A percentile compares a stretch with the other conserved stretches of the same genome.
These are phyloP conservation scores for Lagocephalus sceleratus DNA, from an alignment of 2,797 vertebrate species.

Conservation along the genomic window DNA sequence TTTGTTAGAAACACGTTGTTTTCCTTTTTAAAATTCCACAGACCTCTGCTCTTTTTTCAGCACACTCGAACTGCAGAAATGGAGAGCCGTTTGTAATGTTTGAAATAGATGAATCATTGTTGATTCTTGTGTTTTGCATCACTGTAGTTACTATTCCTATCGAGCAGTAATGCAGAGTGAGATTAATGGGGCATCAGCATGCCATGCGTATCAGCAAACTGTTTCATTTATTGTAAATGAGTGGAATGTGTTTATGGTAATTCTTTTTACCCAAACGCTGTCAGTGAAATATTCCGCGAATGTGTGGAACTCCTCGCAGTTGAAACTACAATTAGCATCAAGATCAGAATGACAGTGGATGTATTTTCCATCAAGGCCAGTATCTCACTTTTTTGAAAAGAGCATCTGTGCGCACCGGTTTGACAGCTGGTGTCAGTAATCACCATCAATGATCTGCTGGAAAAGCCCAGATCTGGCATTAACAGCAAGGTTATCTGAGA, in stretches of 20 bases:
- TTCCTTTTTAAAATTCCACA: conserved; percentile 29
- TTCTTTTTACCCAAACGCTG: conserved; percentile 21
- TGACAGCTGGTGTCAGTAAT: too few species aligned
- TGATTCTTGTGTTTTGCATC: conserved; percentile 27
- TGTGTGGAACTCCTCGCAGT: conserved; percentile 7
- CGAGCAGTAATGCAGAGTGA: conserved; percentile 14
- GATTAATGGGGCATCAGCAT: conserved; percentile 47
- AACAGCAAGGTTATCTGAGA: too few species aligned
- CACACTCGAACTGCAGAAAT: conserved; percentile 31
- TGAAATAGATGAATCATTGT: conserved; percentile 39
- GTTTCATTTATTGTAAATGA: conserved; percentile 30
- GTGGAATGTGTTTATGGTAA: conserved; percentile 30
- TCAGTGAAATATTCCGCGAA: conserved; percentile 16
- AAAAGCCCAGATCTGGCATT: too few species aligned
- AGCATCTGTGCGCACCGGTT: too few species aligned
- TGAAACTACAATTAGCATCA: not conserved
- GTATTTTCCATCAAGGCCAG: too few species aligned
- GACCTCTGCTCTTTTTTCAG: conserved; percentile 42
- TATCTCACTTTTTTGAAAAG: too few species aligned
- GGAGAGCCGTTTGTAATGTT: conserved; percentile 27
- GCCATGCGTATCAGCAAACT: conserved; percentile 35
- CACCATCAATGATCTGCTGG: too few species aligned
- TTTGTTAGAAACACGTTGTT: conserved; percentile 16
- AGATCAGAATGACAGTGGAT: too few species aligned
- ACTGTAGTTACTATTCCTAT: conserved; percentile 12